phyloP scores from a whole-genome alignment of 2,888 invertebrate species.

The Himalopsyche kuldschensis region DNA sequence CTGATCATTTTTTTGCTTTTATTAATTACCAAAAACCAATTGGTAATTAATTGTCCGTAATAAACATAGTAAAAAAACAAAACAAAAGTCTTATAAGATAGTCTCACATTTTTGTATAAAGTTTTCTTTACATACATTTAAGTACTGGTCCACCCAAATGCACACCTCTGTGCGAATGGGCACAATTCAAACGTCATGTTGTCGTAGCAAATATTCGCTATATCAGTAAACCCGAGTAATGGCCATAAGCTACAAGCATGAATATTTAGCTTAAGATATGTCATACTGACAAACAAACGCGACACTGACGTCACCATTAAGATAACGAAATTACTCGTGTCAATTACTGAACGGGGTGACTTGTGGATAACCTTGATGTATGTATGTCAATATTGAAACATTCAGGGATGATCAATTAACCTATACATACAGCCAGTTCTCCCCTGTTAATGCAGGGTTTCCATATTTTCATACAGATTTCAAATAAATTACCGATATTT shows the following conservation, averaged over 20 bases:
- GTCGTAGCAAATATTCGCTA: neutral
- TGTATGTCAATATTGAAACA: neutral
- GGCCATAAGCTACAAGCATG: neutral
- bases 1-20: no score
- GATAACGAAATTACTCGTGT: neutral
- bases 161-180: neutral
- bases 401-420: neutral
- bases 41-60: no score
- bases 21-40: no score
- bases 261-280: neutral
- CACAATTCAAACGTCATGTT: neutral
- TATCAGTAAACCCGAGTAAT: neutral
- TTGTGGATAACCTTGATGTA: neutral
- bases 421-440: no score
- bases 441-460: no score
- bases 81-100: no score
- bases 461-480: no score
- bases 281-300: neutral
- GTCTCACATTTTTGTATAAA: no score
- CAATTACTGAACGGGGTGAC: neutral
- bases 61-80: no score
- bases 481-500: no score
- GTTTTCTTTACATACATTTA: no score
- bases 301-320: neutral
- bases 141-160: neutral